Evolutionary conservation across 2,797 vertebrate species (phyloP), one percentile per base, ranked within the genome.

Genomic region (Pangasius macronema): DNA sequence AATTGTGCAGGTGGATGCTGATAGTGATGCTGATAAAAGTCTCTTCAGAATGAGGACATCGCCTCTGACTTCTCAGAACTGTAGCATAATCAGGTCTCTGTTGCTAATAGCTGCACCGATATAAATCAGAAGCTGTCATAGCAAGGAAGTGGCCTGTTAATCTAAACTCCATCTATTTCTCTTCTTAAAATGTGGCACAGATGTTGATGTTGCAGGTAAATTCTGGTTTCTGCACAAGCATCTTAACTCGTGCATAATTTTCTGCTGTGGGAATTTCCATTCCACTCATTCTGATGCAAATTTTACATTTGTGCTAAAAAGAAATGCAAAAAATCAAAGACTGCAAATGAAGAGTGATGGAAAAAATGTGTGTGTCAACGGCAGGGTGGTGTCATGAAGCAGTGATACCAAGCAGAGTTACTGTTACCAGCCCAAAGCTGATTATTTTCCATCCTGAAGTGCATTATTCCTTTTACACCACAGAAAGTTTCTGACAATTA

Each of bases 71-170:
- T 72, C 49, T 42, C 46, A 72, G 14, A 82, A 82, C 36, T 27
- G 22, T 6, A 5, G 6, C 0, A 24, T 16, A 81, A 81, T 42
- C 22, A n/a, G 13, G 1, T 42, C 30, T 27, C 11, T 39, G 24
- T 11, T 55, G 75, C 14, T 20, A 33, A 77, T 53, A 30, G n/a
- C 16, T 36, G 18, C 4, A 9, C 16, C 2, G 76, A 81, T 82
- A 27, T 27, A 27, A 81, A 61, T 81, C 57, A 81, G 24, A 59
- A 46, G 11, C 11, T 63, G 20, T 42, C 36, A 63, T 5, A 42
- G 79, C 79, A 81, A 81, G 36, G 57, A 82, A 16, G 57, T 63
- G 79, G 57, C 36, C 57, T 82, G 36, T 14, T 82, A 82, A 82
- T 82, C 79, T 80, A 14, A 39, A 1, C 5, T 80, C 22, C 33